Evolutionary conservation across 1,140 invertebrate genomes (phyloP).

Genomic region (Drosophila arizonae): DNA sequence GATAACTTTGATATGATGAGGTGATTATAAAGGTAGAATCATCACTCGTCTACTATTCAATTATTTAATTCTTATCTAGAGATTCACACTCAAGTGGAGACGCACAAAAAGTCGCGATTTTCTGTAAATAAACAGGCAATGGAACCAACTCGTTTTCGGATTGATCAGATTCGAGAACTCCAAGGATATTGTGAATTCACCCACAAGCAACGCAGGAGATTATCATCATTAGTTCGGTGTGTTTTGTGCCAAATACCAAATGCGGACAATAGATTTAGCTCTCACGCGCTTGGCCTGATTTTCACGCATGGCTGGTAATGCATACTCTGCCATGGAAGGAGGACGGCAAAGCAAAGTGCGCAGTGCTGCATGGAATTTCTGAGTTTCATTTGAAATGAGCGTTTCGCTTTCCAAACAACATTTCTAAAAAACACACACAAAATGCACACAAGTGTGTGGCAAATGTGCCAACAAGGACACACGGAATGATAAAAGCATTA

Average conservation of each 20-base stretch:
- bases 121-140: not conserved
- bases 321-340: slow-evolving; percentile 40
- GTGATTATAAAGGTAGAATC: too few relatives aligned
- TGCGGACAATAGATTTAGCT: slow-evolving; percentile 62
- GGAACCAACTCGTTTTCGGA: slow-evolving; percentile 17
- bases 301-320: slow-evolving; percentile 75
- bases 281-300: slow-evolving; percentile 71
- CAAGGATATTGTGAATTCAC: not conserved
- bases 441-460: slow-evolving; percentile 42
- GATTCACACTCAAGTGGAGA: slow-evolving; percentile 66
- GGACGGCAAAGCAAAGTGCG: slow-evolving; percentile 59
- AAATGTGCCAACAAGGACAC: slow-evolving; percentile 57
- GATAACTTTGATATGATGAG: too few relatives aligned
- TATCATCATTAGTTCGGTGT: slow-evolving; percentile 61
- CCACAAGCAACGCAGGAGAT: slow-evolving; percentile 19
- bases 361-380: slow-evolving; percentile 56
- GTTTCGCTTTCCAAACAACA: slow-evolving; percentile 49
- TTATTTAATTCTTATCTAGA: slow-evolving; percentile 47
- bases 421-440: slow-evolving; percentile 22
- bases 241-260: slow-evolving; percentile 33
- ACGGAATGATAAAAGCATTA: not conserved
- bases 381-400: slow-evolving; percentile 37
- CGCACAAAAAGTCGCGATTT: slow-evolving; percentile 36
- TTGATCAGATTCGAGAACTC: slow-evolving; percentile 1
- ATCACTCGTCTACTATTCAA: not conserved